phyloP scores from a whole-genome alignment of 2,797 vertebrate species.

The Miichthys miiuy region DNA sequence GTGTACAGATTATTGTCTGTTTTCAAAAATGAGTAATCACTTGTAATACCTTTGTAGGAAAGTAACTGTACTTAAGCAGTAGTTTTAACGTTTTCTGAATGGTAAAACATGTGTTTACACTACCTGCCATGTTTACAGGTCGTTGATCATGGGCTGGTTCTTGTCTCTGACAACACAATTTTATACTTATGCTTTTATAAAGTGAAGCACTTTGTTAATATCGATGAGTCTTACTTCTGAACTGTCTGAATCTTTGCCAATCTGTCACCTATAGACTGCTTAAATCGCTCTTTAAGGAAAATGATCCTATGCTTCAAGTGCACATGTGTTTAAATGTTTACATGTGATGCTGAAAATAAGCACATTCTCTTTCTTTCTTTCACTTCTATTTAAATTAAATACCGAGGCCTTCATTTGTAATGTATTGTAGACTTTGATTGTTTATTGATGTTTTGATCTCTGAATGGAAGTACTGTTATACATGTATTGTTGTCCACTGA shows the following conservation, averaged over 20 bases:
- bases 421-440: slow-evolving; percentile 63
- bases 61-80: slow-evolving; percentile 55
- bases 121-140: slow-evolving; percentile 83
- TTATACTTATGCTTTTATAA: slow-evolving; percentile 83
- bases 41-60: slow-evolving; percentile 65
- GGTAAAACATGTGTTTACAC: slow-evolving; percentile 77
- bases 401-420: slow-evolving; percentile 81
- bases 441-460: slow-evolving; percentile 61
- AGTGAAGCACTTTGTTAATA: slow-evolving; percentile 83
- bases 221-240: slow-evolving; percentile 83
- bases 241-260: slow-evolving; percentile 73
- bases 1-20: slow-evolving; percentile 63
- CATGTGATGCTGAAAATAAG: slow-evolving; percentile 82
- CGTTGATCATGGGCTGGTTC: slow-evolving; percentile 66
- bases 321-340: slow-evolving; percentile 84
- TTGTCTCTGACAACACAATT: slow-evolving; percentile 78
- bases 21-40: slow-evolving; percentile 57
- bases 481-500: slow-evolving; percentile 58
- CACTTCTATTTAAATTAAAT: slow-evolving; percentile 71
- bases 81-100: slow-evolving; percentile 66
- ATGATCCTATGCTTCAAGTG: slow-evolving; percentile 70
- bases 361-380: slow-evolving; percentile 79
- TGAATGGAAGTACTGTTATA: slow-evolving; percentile 69
- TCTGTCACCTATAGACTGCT: slow-evolving; percentile 69
- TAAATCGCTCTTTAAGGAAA: slow-evolving; percentile 59